Evolutionary conservation across 2,888 invertebrate genomes (phyloP).

Genomic region (Lutraria lutraria): DNA sequence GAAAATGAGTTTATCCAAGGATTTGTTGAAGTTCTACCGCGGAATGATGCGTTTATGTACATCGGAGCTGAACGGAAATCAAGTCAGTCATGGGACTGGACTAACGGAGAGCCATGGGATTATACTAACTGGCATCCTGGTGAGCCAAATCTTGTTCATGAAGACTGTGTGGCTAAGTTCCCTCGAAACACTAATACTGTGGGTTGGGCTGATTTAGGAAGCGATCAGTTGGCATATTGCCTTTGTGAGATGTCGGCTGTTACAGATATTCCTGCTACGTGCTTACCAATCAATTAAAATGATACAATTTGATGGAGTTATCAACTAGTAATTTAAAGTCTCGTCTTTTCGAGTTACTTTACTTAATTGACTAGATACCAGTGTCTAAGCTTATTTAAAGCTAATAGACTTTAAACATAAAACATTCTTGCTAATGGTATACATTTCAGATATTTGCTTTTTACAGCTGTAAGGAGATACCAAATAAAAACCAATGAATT

Average conservation of each 20-base stretch:
- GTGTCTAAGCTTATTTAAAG: too few species aligned
- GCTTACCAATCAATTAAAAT: too few species aligned
- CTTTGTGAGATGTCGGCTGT: neutral
- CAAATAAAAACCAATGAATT: too few species aligned
- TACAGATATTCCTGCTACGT: neutral
- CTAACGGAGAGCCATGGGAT: slow-evolving; percentile 1
- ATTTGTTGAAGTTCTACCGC: neutral
- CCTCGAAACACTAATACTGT: neutral
- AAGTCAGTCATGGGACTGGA: neutral
- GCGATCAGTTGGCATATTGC: neutral
- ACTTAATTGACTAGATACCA: too few species aligned
- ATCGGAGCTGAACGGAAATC: neutral
- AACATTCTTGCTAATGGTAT: too few species aligned
- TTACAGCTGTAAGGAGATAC: too few species aligned
- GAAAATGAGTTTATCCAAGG: neutral
- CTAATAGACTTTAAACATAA: too few species aligned
- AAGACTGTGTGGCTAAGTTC: neutral
- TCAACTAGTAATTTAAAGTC: too few species aligned
- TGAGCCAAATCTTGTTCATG: neutral
- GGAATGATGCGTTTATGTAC: neutral
- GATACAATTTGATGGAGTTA: too few species aligned
- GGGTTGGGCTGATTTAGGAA: neutral
- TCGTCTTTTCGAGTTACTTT: too few species aligned
- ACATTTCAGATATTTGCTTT: too few species aligned
- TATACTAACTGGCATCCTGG: neutral